Base-by-base conservation (phyloP, 2,888 invertebrate genomes). In the Megamerina dolium region DNA sequence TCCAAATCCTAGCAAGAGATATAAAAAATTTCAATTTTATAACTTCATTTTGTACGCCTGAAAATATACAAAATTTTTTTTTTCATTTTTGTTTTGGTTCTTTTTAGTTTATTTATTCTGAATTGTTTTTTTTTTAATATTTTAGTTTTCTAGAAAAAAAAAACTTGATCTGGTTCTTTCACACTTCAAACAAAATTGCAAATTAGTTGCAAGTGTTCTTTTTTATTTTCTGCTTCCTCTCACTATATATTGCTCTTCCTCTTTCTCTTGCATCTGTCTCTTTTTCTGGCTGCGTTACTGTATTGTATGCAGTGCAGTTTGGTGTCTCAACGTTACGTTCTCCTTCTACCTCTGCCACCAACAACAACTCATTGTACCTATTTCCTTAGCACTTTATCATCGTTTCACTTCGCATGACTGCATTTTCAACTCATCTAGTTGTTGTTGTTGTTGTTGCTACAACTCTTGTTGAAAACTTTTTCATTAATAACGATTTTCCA, bases 401-500 rank as follows among this genome's bases (percentile, higher is more conserved):
- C 61, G 64, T 63, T 63, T 64, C 55, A 54, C 46, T 52, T 55
- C 56, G 63, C 63, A 58, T 61, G 61, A 54, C 49, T 63, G 61
- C 61, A 58, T 57, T 58, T 56, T 57, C 57, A 57, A 61, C 62
- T 59, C 59, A 55, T 49, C 52, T 49, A 41, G 41, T 48, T 37
- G 37, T 51, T 40, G 32, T 35, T 43, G 34, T 27, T 39, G 37
- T 35, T 43, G 37, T 34, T 37, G 29, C 34, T 42, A 40, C 40
- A 42, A 29, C 21, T 35, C 16, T 36, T 38, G 20, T 43, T 20
- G 44, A 41, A 58, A 67, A 66, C 49, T 66, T 68, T 60, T 66
- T 66, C 68, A 68, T 68, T 68, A 68, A 68, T 68, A 68, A 68
- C 65, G 68, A 68, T 68, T 68, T 68, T 67, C 68, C 68, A 68